Base-by-base conservation (phyloP, 2,797 vertebrate genomes). In the Psittacula derbiana region DNA sequence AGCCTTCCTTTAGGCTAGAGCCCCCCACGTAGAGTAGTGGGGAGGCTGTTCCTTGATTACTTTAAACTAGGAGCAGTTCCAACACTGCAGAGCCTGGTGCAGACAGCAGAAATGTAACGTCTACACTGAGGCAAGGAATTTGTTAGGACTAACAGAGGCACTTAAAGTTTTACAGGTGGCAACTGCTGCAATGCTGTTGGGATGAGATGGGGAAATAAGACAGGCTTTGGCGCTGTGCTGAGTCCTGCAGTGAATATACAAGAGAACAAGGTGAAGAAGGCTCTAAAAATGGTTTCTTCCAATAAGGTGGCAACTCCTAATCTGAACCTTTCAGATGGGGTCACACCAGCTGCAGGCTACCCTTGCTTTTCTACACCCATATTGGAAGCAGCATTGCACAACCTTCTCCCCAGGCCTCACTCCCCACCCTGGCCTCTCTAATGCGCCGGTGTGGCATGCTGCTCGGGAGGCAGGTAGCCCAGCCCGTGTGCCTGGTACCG, bases 321-420 rank as follows among this genome's bases (percentile, higher is more conserved):
- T 27, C 24, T 6, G 5, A 11, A 19, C 7, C 55, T 85, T 88
- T 40, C 41, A 60, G 50, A 41, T 41, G 70, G 36, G 33, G 33
- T 43, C 44, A 16, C n/a, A 4, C 36, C 0, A 0, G 25, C 25
- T 0, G 0, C 81, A 73, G 66, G 25, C 18, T 44, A 53, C 24
- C 70, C 74, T 80, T 82, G 47, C 46, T 65, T 74, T 85, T 64
- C 33, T 24, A 33, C 1, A 0, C 27, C 53, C 33, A 1, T 33
- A 43, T 1, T 43, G 61, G 75, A 83, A 88, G 80, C 53, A 72
- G 15, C 23, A 16, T 71, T 85, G 49, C 58, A 62, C 23, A 78
- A 55, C 17, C 33, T 58, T 43, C 57, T 80, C 31, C 50, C 8
- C 28, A 43, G 62, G 57, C 21, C 46, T 50, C 25, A 8, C 73